phyloP scores from a whole-genome alignment of 2,888 invertebrate species.

The Tuta absoluta region DNA sequence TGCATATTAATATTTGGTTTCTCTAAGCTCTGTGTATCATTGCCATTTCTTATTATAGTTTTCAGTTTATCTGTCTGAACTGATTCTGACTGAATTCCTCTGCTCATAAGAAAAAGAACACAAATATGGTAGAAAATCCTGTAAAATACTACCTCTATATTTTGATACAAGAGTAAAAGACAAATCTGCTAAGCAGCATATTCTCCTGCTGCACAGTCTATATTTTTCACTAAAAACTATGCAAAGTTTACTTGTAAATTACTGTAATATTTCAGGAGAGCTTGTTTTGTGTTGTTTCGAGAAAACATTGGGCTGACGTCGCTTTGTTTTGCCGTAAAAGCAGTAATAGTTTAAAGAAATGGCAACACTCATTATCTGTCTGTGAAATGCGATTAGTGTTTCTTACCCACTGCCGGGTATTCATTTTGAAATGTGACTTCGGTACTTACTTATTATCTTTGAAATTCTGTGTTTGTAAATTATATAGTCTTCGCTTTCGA shows the following conservation, averaged over 20 bases:
- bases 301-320: conserved; percentile 13
- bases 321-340: conserved; percentile 10
- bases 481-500: no score
- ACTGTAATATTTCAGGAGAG: conserved; percentile 14
- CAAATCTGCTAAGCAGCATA: background rate
- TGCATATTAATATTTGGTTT: no score
- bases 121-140: no score
- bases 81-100: no score
- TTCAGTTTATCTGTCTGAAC: no score
- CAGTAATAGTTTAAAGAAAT: conserved; percentile 9
- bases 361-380: conserved; percentile 3
- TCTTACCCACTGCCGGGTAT: background rate
- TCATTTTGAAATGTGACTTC: background rate
- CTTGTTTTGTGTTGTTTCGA: conserved; percentile 14
- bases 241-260: conserved; percentile 19
- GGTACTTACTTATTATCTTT: background rate
- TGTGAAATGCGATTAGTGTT: background rate
- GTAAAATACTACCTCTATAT: no score
- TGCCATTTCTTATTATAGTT: no score
- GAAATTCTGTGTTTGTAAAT: no score
- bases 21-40: no score
- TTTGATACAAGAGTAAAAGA: no score
- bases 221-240: conserved; percentile 1
- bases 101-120: no score
- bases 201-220: background rate